These are phyloP conservation scores for Rhynchopsitta pachyrhyncha DNA, from an alignment of 2,113 vertebrate genomes.

Conservation along the genomic window DNA sequence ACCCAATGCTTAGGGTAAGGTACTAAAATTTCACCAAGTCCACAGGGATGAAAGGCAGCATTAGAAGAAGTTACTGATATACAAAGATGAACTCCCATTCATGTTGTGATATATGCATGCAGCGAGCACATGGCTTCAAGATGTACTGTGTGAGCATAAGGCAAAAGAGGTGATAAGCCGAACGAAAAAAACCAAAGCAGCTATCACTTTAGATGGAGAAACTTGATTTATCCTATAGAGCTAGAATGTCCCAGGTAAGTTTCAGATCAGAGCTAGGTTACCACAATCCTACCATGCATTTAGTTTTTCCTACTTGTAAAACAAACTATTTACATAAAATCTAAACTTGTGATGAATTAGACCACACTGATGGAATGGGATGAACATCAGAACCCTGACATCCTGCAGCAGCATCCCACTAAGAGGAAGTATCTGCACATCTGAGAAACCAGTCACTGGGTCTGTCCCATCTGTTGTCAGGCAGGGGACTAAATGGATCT, in stretches of 20 bases:
- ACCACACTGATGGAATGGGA: not conserved
- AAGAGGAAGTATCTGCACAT: not conserved
- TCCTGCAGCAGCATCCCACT: not conserved
- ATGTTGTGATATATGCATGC: not conserved
- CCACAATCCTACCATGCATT: not conserved
- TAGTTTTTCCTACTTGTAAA: not conserved
- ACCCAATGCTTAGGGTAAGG: not conserved
- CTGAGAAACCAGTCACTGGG: not conserved
- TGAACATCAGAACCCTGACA: not conserved
- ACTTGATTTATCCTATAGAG: not conserved
- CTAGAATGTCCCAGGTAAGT: not conserved
- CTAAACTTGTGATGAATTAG: not conserved
- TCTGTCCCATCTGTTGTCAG: not conserved
- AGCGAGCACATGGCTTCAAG: not conserved
- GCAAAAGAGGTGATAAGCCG: not conserved
- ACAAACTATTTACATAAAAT: not conserved
- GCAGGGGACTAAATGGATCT: not conserved
- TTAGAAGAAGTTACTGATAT: not conserved
- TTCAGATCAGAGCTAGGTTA: not conserved
- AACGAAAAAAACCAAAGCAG: not conserved
- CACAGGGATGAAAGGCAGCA: not conserved
- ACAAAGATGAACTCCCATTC: not conserved
- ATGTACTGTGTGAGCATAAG: not conserved
- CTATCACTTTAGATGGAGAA: not conserved
- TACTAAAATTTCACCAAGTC: not conserved